Base-by-base conservation (phyloP, 2,113 vertebrate genomes). In the Solenodon paradoxus region DNA sequence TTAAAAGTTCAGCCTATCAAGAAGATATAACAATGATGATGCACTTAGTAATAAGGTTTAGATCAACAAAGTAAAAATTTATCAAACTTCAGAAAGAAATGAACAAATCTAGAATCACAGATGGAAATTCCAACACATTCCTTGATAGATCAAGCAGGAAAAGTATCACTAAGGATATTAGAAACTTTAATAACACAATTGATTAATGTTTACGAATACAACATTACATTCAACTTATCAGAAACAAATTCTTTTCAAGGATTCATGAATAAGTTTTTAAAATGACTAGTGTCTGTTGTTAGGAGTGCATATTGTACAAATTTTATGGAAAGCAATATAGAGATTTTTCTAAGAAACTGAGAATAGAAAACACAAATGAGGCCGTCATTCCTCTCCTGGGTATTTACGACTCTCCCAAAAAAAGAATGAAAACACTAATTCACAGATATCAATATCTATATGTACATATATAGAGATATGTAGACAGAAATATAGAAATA, bases 201-300 rank as follows among this genome's bases (percentile, higher is more conserved):
- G 93, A 90, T 72, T 91, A 91, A 53, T 88, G 19, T 74, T 61
- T 61, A 85, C 49, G 45, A 94, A 17, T 20, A 79, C 7, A 88
- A 80, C 45, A 88, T 24, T 47, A 15, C 26, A 86, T 90, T 88
- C 22, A 71, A 51, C 11, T 38, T 87, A 85, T 64, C 59, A 57
- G 83, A 61, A 49, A 92, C 40, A 87, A 15, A 26, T 55, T 59
- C 32, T 88, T 91, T 84, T 75, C 57, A 88, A 84, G 42, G 35
- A 94, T 59, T 84, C 47, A 40, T 80, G 78, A 88, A 63, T 51
- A 4, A 20, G 45, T 55, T 59, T 95, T 66, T 57, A 3, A 32
- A 38, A 79, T 38, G 16, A 88, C 35, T 88, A 49, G 20, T 32
- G 32, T 49, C n/a, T n/a, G n/a, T n/a, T n/a, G n/a, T n/a, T n/a